Percentiles rank a stretch among this genome's conserved stretches.
Evolutionary conservation across 2,888 invertebrate genomes (phyloP).

Genomic region (Globia sparganii): DNA sequence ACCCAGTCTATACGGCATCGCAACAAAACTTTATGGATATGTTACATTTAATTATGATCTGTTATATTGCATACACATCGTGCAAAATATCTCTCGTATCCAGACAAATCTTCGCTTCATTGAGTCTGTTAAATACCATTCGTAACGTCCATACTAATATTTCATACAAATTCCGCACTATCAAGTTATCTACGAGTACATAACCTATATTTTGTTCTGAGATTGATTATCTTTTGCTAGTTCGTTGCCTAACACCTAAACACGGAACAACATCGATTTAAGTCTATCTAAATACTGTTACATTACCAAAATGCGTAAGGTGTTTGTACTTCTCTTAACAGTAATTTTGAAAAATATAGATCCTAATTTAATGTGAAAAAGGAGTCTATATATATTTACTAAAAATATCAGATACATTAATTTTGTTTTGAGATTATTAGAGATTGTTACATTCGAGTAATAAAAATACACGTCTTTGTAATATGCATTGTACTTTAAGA

Average conservation of each 20-base stretch:
- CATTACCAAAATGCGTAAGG: conserved; percentile 41
- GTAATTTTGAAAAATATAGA: conserved; percentile 29
- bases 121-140: not conserved
- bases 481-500: conserved; percentile 53
- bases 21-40: conserved; percentile 35
- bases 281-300: conserved; percentile 48
- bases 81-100: not conserved
- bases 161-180: conserved; percentile 7
- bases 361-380: not conserved
- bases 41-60: conserved; percentile 8
- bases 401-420: conserved; percentile 15
- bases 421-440: conserved; percentile 45
- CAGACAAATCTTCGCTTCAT: not conserved
- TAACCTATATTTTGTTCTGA: conserved; percentile 1
- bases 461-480: conserved; percentile 47
- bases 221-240: conserved; percentile 3
- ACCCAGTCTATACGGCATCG: conserved; percentile 30
- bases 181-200: not conserved
- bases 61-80: conserved; percentile 7
- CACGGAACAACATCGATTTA: conserved; percentile 40
- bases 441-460: conserved; percentile 33
- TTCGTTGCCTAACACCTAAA: conserved; percentile 24
- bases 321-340: conserved; percentile 60
- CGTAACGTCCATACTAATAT: conserved; percentile 2
- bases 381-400: conserved; percentile 13